Conservation (phyloP, 2,113 vertebrate genomes). For the Ceyx margarethae region DNA sequence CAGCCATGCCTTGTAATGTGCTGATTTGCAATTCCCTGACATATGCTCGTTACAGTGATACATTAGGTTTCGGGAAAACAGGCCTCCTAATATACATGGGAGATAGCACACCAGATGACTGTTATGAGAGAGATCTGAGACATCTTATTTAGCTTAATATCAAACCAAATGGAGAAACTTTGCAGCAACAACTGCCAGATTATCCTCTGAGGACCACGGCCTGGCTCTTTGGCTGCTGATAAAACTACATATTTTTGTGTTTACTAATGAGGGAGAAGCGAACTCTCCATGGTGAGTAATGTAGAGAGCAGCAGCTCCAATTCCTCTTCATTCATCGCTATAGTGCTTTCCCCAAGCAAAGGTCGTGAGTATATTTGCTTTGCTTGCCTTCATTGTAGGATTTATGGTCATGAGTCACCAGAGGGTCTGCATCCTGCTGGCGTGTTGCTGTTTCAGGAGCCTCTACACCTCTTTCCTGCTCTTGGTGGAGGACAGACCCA, state of each 20-base stretch:
- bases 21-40: conserved; percentile 54
- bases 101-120: conserved; percentile 51
- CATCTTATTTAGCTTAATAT: conserved; percentile 37
- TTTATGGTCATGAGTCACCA: neutral
- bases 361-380: neutral
- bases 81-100: conserved; percentile 2
- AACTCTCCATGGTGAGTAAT: conserved; percentile 35
- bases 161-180: conserved; percentile 34
- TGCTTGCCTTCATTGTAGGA: neutral
- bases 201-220: conserved; percentile 40
- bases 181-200: conserved; percentile 23
- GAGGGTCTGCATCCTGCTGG: neutral
- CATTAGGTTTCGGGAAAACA: conserved; percentile 18
- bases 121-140: conserved; percentile 18
- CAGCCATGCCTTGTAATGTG: neutral
- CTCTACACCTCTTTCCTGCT: neutral
- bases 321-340: conserved; percentile 27
- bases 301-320: neutral
- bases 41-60: conserved; percentile 12
- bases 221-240: conserved; percentile 45
- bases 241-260: conserved; percentile 46
- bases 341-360: neutral
- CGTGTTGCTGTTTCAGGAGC: neutral
- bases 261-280: conserved; percentile 39
- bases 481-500: neutral